Evolutionary conservation across 37 sponge, comb jelly and placozoan species (phyloP), one percentile per base, ranked within the genome.

Genomic region (Axinella damicornis): DNA sequence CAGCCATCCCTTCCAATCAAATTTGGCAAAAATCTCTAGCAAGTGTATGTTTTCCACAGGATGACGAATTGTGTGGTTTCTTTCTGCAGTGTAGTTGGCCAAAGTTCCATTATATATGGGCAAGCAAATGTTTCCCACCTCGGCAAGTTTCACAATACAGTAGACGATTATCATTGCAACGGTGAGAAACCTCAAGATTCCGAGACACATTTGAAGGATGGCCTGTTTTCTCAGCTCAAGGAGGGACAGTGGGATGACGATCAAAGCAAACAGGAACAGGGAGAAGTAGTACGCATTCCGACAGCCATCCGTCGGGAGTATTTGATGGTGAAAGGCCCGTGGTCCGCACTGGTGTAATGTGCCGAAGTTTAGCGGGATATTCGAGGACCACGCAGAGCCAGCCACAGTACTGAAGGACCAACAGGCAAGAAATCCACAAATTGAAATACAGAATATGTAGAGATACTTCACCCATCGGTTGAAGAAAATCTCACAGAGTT

Each of bases 351-450:
- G 69, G 17, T 64, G 25, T 12, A 96, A 12, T 14, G 68, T 65
- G 68, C 76, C 36, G 27, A 69, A 77, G 69, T 86, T 86, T 59
- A 92, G 83, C 0, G 97, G 97, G 25, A 97, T 77, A 71, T 97
- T 97, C 0, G 83, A 37, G 39, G 97, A 69, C 97, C 95, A 97
- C 0, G 97, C 90, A 30, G 92, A 83, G 6, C 93, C 97, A 20
- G 93, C 97, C 58, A 94, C 92, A 9, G 97, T 89, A 38, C 71
- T 25, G 85, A 79, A 89, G 19, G 89, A 71, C 93, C 92, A 91
- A 11, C 27, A 2, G 12, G 81, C 80, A 24, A 94, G 68, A 61
- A 85, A 89, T 14, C 60, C 76, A 79, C 87, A 92, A 35, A 94
- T 54, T 53, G 65, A 81, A 27, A 97, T 63, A 53, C 91, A 68